Evolutionary conservation across 2,797 vertebrate species (phyloP), one percentile per base, ranked within the genome.

Genomic region (Pitangus sulphuratus): DNA sequence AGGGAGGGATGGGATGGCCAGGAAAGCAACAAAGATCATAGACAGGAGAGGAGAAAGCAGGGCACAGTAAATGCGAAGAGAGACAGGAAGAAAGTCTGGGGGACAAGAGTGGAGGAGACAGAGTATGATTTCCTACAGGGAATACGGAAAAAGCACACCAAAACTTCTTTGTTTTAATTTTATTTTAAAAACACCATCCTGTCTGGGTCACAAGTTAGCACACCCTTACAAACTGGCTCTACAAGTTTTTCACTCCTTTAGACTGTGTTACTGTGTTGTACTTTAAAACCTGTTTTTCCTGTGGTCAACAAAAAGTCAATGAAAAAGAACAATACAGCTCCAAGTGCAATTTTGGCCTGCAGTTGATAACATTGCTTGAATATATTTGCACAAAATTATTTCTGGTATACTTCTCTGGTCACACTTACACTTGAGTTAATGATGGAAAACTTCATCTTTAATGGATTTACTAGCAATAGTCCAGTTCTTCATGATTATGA

Each of bases 231-330:
- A 96, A 97, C 95, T 90, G 94, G 94, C 93, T 96, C 89, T 87
- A 10, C 96, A 51, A 91, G 95, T 97, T 96, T 96, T 93, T 74
- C 77, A 26, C 58, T 90, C 47, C 79, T 84, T 70, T 44, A 62
- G 51, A 90, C 80, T 64, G 28, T 39, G 70, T 86, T 82, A 53
- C 89, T 93, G 21, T 77, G 89, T 62, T 71, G 53, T 75, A 51
- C 91, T 95, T 92, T 80, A 86, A 95, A 97, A 96, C 95, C 96
- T 95, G 96, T 96, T 97, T 97, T 97, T 96, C 95, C 94, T 97
- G 95, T 78, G 92, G 96, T 92, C 96, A 91, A 76, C 53, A 72
- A 93, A 87, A 95, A 88, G 96, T 91, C 95, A 93, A 60, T 87
- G 83, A 87, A 88, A 92, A 93, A 97, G 93, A 97, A 95, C 91